These are phyloP conservation scores for Cariama cristata DNA, from an alignment of 2,113 vertebrate genomes.

Conservation along the genomic window DNA sequence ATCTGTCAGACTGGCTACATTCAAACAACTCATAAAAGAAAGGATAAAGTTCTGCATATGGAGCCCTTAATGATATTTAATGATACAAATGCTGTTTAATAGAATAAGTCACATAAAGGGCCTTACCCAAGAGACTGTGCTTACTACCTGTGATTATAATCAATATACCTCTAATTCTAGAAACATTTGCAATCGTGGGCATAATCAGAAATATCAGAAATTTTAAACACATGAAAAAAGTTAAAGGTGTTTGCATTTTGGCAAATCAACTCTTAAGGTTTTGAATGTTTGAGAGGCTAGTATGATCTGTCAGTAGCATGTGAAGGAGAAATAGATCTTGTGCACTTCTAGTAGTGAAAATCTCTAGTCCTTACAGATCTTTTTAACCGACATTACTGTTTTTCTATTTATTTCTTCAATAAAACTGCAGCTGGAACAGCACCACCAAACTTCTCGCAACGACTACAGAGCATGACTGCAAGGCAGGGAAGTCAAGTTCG, in stretches of 20 bases:
- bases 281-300: neutral
- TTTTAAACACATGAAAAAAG: neutral
- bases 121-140: neutral
- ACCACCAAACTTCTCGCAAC: slow-evolving; percentile 92
- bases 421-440: slow-evolving; percentile 86
- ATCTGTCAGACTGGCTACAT: neutral
- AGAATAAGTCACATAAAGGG: neutral
- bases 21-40: neutral
- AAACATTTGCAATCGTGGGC: neutral
- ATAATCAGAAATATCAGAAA: neutral
- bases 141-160: neutral
- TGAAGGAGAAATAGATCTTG: neutral
- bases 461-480: slow-evolving; percentile 93
- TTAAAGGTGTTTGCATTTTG: neutral
- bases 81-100: neutral
- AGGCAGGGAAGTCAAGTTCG: slow-evolving; percentile 95
- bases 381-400: neutral
- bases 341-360: neutral
- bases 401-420: neutral
- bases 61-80: neutral
- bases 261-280: neutral
- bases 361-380: neutral
- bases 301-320: neutral
- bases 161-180: neutral
- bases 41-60: neutral